These are phyloP conservation scores for Scaeva pyrastri DNA, from an alignment of 2,888 invertebrate genomes.

Conservation along the genomic window DNA sequence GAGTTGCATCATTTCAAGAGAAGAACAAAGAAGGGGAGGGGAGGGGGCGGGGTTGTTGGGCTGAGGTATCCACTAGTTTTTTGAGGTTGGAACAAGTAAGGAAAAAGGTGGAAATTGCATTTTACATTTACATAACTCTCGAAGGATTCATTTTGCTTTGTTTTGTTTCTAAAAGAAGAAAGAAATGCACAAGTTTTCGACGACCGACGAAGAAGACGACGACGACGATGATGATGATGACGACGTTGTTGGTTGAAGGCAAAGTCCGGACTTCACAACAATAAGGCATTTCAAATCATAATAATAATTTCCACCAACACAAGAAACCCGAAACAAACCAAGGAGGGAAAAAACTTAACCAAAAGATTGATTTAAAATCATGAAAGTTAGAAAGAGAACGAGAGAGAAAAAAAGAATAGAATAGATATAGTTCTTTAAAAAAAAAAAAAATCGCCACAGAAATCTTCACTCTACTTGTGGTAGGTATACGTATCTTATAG, in stretches of 20 bases:
- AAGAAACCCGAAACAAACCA: constrained; percentile 26
- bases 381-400: not conserved
- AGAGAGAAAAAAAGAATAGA: not conserved
- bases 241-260: not conserved
- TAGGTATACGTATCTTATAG: constrained; percentile 30
- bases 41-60: not conserved
- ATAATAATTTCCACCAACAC: constrained; percentile 62
- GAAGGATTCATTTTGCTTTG: constrained; percentile 49
- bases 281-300: constrained; percentile 51
- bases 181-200: constrained; percentile 54
- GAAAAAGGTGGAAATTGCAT: constrained; percentile 46
- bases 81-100: not conserved
- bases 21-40: not conserved
- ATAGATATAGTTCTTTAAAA: no score
- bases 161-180: not conserved
- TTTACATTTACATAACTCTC: constrained; percentile 67
- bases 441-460: not conserved
- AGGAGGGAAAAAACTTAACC: constrained; percentile 57
- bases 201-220: constrained; percentile 7
- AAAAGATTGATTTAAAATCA: constrained; percentile 69
- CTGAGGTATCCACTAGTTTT: not conserved
- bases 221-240: constrained; percentile 2
- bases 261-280: constrained; percentile 47
- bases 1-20: constrained; percentile 64
- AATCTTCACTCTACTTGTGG: constrained; percentile 29